Evolutionary conservation across 1,140 invertebrate genomes (phyloP).

Genomic region (Leptinotarsa undecemlineata): DNA sequence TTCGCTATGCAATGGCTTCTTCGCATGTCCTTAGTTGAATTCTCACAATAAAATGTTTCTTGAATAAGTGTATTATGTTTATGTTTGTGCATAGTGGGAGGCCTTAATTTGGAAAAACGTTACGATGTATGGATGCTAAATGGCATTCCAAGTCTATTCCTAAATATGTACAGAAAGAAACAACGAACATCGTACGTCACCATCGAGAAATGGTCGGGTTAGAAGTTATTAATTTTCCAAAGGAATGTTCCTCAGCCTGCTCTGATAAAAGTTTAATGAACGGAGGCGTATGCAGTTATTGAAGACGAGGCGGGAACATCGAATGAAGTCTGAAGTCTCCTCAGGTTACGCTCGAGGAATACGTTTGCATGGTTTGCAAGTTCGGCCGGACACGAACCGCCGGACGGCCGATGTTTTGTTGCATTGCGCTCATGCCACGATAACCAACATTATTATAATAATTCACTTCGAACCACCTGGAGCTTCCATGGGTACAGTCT

Average conservation of each 20-base stretch:
- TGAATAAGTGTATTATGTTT: too few species aligned
- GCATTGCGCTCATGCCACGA: not conserved
- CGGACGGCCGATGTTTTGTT: not conserved
- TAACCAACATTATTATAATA: slow-evolving; percentile 1
- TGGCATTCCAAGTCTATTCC: too few species aligned
- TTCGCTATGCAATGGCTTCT: too few species aligned
- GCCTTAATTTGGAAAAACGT: too few species aligned
- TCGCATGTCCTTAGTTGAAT: too few species aligned
- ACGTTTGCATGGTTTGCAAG: not conserved
- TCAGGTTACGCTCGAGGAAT: slow-evolving; percentile 5
- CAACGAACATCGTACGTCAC: too few species aligned
- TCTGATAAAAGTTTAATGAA: slow-evolving; percentile 3
- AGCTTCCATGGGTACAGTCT: not conserved
- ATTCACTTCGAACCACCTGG: not conserved
- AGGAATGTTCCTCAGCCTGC: not conserved
- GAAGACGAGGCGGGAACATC: not conserved
- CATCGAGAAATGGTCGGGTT: too few species aligned
- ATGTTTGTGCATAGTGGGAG: too few species aligned
- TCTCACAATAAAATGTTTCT: too few species aligned
- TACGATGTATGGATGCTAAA: too few species aligned
- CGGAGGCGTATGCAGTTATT: slow-evolving; percentile 7
- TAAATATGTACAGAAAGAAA: too few species aligned
- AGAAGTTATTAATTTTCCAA: too few species aligned
- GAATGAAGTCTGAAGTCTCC: not conserved
- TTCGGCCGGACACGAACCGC: not conserved